These are phyloP conservation scores for Diaperis boleti DNA, from an alignment of 2,888 invertebrate species.

Conservation along the genomic window DNA sequence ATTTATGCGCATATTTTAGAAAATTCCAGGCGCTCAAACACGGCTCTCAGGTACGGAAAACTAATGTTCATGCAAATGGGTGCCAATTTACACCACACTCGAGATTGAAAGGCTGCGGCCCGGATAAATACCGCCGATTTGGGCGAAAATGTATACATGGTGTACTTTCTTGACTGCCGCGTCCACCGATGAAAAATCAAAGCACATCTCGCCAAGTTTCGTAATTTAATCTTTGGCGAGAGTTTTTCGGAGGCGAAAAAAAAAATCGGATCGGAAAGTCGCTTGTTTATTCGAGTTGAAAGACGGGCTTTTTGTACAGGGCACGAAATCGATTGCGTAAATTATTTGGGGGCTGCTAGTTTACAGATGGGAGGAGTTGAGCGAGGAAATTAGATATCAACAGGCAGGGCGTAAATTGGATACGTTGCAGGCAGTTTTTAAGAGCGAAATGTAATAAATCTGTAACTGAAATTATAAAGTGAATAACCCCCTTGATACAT, in stretches of 20 bases:
- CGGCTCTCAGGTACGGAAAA: conserved; percentile 39
- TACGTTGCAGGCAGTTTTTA: too few relatives aligned
- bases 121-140: conserved; percentile 31
- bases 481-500: too few relatives aligned
- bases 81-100: conserved; percentile 37
- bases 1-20: conserved; percentile 43
- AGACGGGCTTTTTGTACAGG: background rate
- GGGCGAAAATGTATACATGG: conserved; percentile 18
- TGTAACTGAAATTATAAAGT: too few relatives aligned
- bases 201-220: conserved; percentile 22
- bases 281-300: conserved; percentile 22
- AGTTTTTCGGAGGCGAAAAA: conserved; percentile 12
- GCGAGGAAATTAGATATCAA: too few relatives aligned
- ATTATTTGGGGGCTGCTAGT: conserved; percentile 1
- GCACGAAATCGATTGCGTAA: conserved; percentile 8
- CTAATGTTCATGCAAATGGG: conserved; percentile 39
- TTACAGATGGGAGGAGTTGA: background rate
- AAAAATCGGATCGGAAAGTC: conserved; percentile 14
- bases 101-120: conserved; percentile 30
- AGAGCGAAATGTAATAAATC: too few relatives aligned
- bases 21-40: conserved; percentile 36
- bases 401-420: too few relatives aligned
- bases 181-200: conserved; percentile 15
- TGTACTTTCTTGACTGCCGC: background rate
- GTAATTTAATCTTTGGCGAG: conserved; percentile 21